Percentiles rank a stretch among this genome's conserved stretches.
These are phyloP conservation scores for Halictus quadricinctus DNA, from an alignment of 2,888 invertebrate genomes.

Conservation along the genomic window DNA sequence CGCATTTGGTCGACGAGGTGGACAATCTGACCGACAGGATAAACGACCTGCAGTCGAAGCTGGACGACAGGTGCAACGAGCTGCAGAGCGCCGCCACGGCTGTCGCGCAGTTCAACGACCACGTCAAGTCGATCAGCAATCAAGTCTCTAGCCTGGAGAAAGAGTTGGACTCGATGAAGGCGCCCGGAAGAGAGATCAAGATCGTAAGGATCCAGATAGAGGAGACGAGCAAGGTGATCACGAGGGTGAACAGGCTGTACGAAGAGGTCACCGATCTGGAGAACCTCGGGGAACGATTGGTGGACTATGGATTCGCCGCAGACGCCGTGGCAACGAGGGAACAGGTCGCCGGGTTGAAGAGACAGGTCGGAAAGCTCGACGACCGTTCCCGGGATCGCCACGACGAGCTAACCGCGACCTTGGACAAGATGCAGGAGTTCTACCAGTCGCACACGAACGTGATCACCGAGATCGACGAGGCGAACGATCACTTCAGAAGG, in stretches of 20 bases:
- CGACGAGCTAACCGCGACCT: slow-evolving; percentile 89
- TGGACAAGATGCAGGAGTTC: slow-evolving; percentile 92
- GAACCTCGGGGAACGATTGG: slow-evolving; percentile 89
- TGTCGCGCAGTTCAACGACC: slow-evolving; percentile 93
- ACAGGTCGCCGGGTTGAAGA: slow-evolving; percentile 90
- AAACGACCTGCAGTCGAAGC: slow-evolving; percentile 89
- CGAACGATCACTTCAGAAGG: slow-evolving; percentile 89
- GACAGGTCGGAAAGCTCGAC: slow-evolving; percentile 91
- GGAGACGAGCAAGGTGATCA: slow-evolving; percentile 88
- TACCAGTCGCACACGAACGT: slow-evolving; percentile 90
- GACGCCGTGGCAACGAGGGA: slow-evolving; percentile 92
- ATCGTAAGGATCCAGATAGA: slow-evolving; percentile 92
- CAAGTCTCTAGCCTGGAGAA: slow-evolving; percentile 92
- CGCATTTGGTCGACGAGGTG: slow-evolving; percentile 90
- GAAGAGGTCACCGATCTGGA: slow-evolving; percentile 88
- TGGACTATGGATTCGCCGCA: slow-evolving; percentile 92
- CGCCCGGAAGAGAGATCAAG: slow-evolving; percentile 94
- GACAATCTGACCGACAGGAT: slow-evolving; percentile 90
- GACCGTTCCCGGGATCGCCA: slow-evolving; percentile 91
- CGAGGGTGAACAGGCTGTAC: slow-evolving; percentile 87
- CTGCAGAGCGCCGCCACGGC: slow-evolving; percentile 94
- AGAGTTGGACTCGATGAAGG: slow-evolving; percentile 92
- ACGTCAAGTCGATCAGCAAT: slow-evolving; percentile 90
- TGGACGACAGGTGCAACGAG: slow-evolving; percentile 91
- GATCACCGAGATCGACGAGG: slow-evolving; percentile 90